phyloP scores from a whole-genome alignment of 2,888 invertebrate species.

The Craniophora ligustri region DNA sequence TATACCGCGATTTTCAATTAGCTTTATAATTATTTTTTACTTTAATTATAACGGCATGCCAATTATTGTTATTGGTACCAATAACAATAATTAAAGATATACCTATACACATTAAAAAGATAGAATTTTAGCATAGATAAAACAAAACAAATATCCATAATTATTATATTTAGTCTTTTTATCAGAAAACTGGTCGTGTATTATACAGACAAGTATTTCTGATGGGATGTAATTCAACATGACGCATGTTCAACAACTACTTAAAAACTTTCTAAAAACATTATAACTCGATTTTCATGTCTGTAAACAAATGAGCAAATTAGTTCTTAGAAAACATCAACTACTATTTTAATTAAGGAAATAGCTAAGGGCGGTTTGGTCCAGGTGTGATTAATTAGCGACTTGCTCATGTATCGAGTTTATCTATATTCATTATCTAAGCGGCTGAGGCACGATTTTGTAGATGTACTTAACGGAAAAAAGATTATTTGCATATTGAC shows the following conservation, averaged over 20 bases:
- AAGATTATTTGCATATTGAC: slow-evolving; percentile 65
- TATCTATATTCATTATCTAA: slow-evolving; percentile 82
- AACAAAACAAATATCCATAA: too few species aligned
- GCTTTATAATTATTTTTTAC: too few species aligned
- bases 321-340: slow-evolving; percentile 55
- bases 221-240: slow-evolving; percentile 22
- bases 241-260: slow-evolving; percentile 7
- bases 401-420: slow-evolving; percentile 68
- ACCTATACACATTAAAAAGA: too few species aligned
- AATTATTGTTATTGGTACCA: too few species aligned
- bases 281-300: slow-evolving; percentile 46
- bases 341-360: slow-evolving; percentile 77
- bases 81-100: too few species aligned
- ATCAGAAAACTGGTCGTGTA: too few species aligned
- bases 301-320: slow-evolving; percentile 57
- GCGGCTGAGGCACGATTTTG: slow-evolving; percentile 75
- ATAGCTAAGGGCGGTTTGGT: slow-evolving; percentile 54
- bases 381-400: slow-evolving; percentile 77
- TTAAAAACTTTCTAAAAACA: slow-evolving; percentile 29
- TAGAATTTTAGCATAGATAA: too few species aligned
- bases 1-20: too few species aligned
- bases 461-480: slow-evolving; percentile 65
- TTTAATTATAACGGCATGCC: too few species aligned
- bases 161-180: too few species aligned
- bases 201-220: too few species aligned